Conservation (phyloP, 2,888 invertebrate species). For the Stenolophus ochropezus region DNA sequence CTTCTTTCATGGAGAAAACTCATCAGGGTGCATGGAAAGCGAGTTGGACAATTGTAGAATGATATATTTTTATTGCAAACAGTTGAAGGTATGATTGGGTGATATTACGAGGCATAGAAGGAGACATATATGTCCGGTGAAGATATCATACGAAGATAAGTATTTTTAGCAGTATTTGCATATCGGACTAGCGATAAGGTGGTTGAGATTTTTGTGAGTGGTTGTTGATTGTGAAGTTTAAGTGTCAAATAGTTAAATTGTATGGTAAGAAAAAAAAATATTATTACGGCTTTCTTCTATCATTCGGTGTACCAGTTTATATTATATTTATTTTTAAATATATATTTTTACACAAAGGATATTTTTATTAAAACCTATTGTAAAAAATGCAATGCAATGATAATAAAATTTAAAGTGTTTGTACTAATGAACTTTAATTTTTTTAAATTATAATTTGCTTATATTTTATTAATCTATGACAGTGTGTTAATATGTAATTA, state of each 20-base stretch:
- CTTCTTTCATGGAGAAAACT: background rate
- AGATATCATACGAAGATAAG: background rate
- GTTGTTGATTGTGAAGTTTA: background rate
- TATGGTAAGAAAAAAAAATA: background rate
- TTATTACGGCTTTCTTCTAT: too few species aligned
- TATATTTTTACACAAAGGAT: too few species aligned
- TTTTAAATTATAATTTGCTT: too few species aligned
- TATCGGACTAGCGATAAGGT: background rate
- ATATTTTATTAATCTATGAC: too few species aligned
- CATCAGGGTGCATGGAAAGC: background rate
- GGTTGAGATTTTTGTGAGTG: background rate
- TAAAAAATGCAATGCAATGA: too few species aligned
- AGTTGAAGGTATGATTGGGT: background rate
- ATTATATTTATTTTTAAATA: too few species aligned
- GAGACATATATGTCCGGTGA: slow-evolving; percentile 1
- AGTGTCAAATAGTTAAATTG: background rate
- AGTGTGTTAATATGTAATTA: too few species aligned
- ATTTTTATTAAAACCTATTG: too few species aligned
- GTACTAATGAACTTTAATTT: too few species aligned
- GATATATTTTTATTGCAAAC: background rate
- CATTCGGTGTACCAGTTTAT: too few species aligned
- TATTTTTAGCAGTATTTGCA: slow-evolving; percentile 14
- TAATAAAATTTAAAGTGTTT: too few species aligned
- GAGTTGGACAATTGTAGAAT: background rate
- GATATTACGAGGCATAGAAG: background rate